Evolutionary conservation across 2,888 invertebrate genomes (phyloP).

Genomic region (Pristionchus japonicus): DNA sequence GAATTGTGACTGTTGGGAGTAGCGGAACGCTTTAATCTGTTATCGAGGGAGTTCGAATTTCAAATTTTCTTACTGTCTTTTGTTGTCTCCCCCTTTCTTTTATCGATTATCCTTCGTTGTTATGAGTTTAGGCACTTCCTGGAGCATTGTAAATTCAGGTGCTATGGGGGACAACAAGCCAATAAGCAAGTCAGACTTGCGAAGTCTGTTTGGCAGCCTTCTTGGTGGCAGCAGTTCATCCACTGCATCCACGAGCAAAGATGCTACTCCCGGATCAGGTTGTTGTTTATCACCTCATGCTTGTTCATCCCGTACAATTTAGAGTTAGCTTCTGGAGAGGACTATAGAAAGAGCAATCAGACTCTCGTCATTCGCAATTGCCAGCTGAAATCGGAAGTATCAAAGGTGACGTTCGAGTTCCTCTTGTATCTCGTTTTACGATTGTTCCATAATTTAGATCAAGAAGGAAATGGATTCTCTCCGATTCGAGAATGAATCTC

Average conservation of each 20-base stretch:
- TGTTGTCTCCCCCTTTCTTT: not conserved
- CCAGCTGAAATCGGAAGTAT: slow-evolving; percentile 32
- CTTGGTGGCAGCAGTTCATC: not conserved
- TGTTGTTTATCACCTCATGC: not conserved
- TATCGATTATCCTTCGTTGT: not conserved
- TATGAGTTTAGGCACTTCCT: not conserved
- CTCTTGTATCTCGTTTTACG: not conserved
- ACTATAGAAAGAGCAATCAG: slow-evolving; percentile 43
- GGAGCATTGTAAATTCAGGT: not conserved
- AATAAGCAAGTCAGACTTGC: slow-evolving; percentile 30
- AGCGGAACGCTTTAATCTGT: not conserved
- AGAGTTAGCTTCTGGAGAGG: not conserved
- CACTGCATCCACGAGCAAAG: not conserved
- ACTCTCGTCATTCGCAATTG: slow-evolving; percentile 45
- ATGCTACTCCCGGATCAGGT: not conserved
- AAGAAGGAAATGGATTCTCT: slow-evolving; percentile 39
- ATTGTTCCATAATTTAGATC: not conserved
- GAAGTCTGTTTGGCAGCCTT: slow-evolving; percentile 25
- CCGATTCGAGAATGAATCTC: slow-evolving; percentile 37
- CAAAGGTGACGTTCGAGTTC: not conserved
- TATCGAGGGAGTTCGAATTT: slow-evolving; percentile 18
- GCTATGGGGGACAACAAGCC: slow-evolving; percentile 28
- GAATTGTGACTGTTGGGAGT: not conserved
- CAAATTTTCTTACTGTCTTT: not conserved
- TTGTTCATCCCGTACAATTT: not conserved